phyloP scores from a whole-genome alignment of 2,113 vertebrate genomes.

The Trematocara stigmaticum region DNA sequence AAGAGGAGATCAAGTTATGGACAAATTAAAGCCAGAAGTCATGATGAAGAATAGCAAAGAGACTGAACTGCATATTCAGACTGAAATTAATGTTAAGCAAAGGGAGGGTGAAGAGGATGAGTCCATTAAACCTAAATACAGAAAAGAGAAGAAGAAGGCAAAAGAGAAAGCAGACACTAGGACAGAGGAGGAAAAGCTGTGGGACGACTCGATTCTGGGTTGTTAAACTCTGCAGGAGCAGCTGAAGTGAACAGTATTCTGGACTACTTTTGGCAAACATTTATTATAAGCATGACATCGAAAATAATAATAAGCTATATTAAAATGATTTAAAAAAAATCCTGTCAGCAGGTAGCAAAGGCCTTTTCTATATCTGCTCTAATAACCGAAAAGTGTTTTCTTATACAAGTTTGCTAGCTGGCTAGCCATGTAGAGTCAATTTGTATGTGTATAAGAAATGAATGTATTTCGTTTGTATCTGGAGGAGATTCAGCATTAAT shows the following conservation, averaged over 20 bases:
- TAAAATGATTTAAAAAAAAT: background rate
- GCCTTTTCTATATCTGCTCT: background rate
- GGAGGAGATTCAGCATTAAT: background rate
- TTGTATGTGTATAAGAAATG: background rate
- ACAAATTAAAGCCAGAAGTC: background rate
- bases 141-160: slow-evolving; percentile 73
- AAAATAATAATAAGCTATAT: background rate
- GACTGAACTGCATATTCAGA: slow-evolving; percentile 20
- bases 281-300: background rate
- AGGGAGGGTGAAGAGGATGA: slow-evolving; percentile 59
- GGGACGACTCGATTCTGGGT: slow-evolving; percentile 83
- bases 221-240: slow-evolving; percentile 40
- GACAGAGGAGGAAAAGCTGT: slow-evolving; percentile 85
- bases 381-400: background rate
- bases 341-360: background rate
- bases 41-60: slow-evolving; percentile 9
- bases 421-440: slow-evolving; percentile 7
- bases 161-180: slow-evolving; percentile 64
- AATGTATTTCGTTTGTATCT: background rate
- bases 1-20: background rate
- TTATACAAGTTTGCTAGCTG: slow-evolving; percentile 12
- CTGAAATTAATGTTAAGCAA: slow-evolving; percentile 3
- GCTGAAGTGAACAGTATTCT: background rate
- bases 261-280: background rate
- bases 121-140: slow-evolving; percentile 60